phyloP scores from a whole-genome alignment of 2,113 vertebrate species.

The Pseudorectes ferrugineus region DNA sequence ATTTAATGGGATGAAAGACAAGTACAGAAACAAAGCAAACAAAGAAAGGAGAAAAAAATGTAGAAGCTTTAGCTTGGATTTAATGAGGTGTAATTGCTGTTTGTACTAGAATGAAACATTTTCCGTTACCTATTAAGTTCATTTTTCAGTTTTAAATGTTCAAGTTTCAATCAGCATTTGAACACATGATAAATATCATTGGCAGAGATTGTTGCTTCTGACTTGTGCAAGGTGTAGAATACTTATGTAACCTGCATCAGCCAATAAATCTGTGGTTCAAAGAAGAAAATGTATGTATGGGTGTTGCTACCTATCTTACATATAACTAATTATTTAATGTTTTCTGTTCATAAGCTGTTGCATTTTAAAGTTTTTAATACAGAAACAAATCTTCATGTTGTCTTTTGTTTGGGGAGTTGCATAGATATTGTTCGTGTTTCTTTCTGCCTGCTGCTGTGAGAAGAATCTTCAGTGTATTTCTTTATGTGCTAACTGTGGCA shows the following conservation, averaged over 20 bases:
- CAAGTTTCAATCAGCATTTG: not conserved
- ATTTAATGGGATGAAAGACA: conserved; percentile 1
- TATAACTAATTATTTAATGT: not conserved
- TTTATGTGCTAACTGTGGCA: not conserved
- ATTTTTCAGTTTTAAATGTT: not conserved
- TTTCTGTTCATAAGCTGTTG: not conserved
- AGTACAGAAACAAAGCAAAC: not conserved
- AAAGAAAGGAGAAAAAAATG: not conserved
- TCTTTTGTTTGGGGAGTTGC: not conserved
- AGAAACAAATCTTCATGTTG: not conserved
- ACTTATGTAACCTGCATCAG: not conserved
- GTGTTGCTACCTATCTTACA: not conserved
- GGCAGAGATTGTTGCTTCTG: not conserved
- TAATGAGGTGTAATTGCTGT: not conserved
- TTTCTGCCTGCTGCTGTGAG: not conserved
- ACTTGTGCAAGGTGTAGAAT: not conserved
- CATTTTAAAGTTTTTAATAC: not conserved
- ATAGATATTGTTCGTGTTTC: not conserved
- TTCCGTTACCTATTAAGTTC: not conserved
- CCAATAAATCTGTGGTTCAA: not conserved
- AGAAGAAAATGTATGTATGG: not conserved
- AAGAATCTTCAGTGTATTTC: not conserved
- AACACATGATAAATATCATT: not conserved
- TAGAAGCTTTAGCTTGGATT: not conserved
- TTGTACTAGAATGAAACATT: not conserved